Evolutionary conservation across 2,797 vertebrate genomes (phyloP).

Genomic region (Spatula versicolor): DNA sequence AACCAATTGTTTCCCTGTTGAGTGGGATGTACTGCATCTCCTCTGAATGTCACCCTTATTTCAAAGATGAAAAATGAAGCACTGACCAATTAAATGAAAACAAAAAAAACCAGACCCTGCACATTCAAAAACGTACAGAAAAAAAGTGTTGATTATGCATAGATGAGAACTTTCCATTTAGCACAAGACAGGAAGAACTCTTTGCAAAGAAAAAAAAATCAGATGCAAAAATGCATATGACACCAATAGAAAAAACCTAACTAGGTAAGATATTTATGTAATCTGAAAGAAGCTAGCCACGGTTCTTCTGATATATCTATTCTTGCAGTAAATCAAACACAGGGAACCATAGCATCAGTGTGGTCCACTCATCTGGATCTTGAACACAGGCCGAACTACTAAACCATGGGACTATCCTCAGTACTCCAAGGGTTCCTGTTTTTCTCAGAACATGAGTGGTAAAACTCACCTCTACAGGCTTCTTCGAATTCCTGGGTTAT

Average conservation of each 20-base stretch:
- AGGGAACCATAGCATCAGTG: not conserved
- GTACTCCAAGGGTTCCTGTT: not conserved
- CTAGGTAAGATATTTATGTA: not conserved
- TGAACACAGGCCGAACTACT: not conserved
- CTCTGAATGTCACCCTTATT: not conserved
- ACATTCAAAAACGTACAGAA: not conserved
- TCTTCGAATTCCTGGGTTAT: constrained; percentile 95
- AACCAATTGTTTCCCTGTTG: not conserved
- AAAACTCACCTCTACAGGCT: constrained; percentile 90
- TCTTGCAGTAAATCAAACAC: not conserved
- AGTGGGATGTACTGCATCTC: not conserved
- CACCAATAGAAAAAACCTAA: not conserved
- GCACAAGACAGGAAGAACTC: not conserved
- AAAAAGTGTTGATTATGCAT: not conserved
- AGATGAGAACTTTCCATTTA: not conserved
- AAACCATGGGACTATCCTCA: not conserved
- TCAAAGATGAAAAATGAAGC: not conserved
- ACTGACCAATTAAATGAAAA: not conserved
- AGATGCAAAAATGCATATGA: fast-evolving
- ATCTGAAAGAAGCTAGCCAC: not conserved
- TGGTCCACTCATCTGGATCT: not conserved
- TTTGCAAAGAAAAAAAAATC: not conserved
- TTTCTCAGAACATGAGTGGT: no score
- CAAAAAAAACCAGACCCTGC: not conserved
- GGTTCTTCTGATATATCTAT: not conserved